Base-by-base conservation (phyloP, 2,888 invertebrate genomes). In the Lycia hirtaria region DNA sequence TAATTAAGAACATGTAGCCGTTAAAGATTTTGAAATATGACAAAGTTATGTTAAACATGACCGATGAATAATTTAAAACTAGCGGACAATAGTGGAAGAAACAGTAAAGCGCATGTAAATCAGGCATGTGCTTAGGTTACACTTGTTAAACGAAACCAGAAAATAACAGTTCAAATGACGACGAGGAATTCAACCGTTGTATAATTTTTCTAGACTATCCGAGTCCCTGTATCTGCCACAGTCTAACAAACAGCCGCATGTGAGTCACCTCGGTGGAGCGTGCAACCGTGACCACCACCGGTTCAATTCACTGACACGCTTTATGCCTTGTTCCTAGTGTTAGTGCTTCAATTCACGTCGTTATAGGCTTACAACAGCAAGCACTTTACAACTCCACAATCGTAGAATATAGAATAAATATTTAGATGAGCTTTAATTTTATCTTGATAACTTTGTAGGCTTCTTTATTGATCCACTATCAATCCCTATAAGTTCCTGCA, bases 201-300 rank as follows among this genome's bases (percentile, higher is more conserved):
- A 33, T 3, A 17, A 37, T 7, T 35, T 49, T 50, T 56, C 37
- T 49, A 56, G 37, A 49, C 20, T n/a, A 30, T 9, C 7, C 9
- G 17, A 15, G 30, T 44, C 35, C 24, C 26, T 35, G 40, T 32
- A 40, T 49, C 33, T 15, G n/a, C 17, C 24, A 17, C 45, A 47
- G 51, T 47, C 44, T 51, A 64, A 59, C 59, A 62, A 63, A 62
- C 60, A 33, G 53, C 33, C 28, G 40, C 47, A 40, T 45, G 60
- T 81, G 79, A 80, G 73, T 80, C 78, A 80, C 64, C 49, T 64
- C 50, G 37, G 44, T 55, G 38, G 61, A 43, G 61, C 69, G 68
- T 64, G 73, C 65, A 72, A 73, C 69, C 76, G 72, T 68, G 75
- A 76, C 75, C 71, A 76, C 75, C 71, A 63, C 64, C 56, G 65